Conservation (phyloP, 2,797 vertebrate species). For the Perodicticus potto region DNA sequence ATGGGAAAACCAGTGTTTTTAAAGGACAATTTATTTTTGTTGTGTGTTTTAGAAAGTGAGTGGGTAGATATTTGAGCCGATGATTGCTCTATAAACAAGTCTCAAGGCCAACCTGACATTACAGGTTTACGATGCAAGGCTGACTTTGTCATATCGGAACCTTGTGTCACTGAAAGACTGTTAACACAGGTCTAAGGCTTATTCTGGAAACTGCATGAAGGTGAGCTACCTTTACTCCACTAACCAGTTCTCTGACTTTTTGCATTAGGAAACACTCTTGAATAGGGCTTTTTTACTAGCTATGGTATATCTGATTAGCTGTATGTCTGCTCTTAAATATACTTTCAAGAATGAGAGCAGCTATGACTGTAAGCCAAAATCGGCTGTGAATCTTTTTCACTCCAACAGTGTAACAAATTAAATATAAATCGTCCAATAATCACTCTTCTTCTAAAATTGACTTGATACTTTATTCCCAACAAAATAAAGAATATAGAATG, state of each 20-base stretch:
- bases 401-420: neutral
- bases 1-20: neutral
- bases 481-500: constrained; percentile 12
- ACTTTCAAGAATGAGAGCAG: neutral
- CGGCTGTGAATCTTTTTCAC: neutral
- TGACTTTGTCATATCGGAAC: neutral
- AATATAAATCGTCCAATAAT: neutral
- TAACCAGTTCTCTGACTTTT: constrained; percentile 1
- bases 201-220: neutral
- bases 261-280: neutral
- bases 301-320: neutral
- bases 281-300: neutral
- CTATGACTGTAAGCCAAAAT: neutral
- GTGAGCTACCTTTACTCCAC: neutral
- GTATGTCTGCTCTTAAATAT: neutral
- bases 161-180: neutral
- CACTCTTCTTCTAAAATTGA: constrained; percentile 26
- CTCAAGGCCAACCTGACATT: neutral
- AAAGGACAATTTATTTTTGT: constrained; percentile 17
- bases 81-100: neutral
- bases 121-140: neutral
- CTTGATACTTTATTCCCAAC: neutral
- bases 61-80: neutral
- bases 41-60: constrained; percentile 11
- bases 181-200: neutral